Conservation (phyloP, 2,113 vertebrate genomes). For the Eptesicus fuscus region DNA sequence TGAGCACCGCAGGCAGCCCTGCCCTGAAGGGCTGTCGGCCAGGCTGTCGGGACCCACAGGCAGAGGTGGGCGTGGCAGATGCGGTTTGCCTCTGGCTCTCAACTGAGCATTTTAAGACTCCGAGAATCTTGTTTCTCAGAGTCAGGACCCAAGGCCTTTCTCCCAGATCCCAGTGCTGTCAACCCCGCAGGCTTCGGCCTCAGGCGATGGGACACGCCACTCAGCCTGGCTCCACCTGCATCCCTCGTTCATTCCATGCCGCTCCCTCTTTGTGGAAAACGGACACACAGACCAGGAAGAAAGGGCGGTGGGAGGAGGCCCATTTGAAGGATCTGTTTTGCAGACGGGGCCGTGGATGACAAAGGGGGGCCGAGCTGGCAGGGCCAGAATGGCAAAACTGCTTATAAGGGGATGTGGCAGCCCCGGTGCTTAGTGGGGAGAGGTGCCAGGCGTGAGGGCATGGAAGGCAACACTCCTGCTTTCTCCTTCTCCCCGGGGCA, state of each 20-base stretch:
- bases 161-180: neutral
- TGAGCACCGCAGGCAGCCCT: neutral
- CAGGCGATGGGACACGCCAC: rapidly evolving
- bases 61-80: rapidly evolving
- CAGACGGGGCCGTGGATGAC: neutral
- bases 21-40: neutral
- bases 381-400: neutral
- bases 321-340: neutral
- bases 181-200: too few species aligned
- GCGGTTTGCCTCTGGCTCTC: neutral
- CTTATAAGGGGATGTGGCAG: neutral
- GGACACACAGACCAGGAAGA: neutral
- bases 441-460: rapidly evolving
- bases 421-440: neutral
- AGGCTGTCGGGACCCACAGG: neutral
- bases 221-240: too few species aligned
- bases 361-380: neutral
- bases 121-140: neutral
- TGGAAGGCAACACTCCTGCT: neutral
- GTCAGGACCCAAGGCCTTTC: neutral
- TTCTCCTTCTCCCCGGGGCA: neutral
- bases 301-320: rapidly evolving
- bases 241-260: rapidly evolving
- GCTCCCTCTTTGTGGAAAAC: neutral
- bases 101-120: neutral